Conservation (phyloP, 2,888 invertebrate genomes). For the Hedya salicella region DNA sequence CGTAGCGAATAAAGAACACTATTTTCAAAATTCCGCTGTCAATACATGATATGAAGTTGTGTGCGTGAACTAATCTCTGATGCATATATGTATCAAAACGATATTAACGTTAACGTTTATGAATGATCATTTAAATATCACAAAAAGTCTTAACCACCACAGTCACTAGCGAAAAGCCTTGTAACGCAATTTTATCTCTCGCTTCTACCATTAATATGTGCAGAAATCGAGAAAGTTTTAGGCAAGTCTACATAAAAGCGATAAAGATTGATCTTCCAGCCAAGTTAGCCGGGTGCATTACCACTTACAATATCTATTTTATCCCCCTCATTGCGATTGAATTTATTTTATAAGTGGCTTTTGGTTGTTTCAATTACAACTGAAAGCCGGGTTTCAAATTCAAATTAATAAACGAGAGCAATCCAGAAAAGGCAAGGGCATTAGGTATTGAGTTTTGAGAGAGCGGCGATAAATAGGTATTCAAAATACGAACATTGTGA, state of each 20-base stretch:
- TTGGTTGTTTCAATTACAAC: neutral
- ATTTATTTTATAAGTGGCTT: neutral
- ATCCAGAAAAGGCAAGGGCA: neutral
- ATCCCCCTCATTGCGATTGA: neutral
- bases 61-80: no score
- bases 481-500: no score
- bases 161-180: neutral
- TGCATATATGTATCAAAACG: no score
- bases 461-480: no score
- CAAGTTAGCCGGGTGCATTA: neutral
- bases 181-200: neutral
- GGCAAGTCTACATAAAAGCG: slow-evolving; percentile 4
- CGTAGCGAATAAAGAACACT: no score
- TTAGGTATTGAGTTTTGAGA: no score
- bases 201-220: neutral
- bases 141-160: neutral
- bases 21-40: no score
- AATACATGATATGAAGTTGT: no score
- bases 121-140: no score
- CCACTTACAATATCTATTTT: slow-evolving; percentile 8
- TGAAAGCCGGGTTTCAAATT: neutral
- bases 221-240: slow-evolving; percentile 5
- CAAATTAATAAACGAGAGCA: neutral
- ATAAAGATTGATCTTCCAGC: slow-evolving; percentile 4
- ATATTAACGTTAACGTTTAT: no score